Evolutionary conservation across 2,797 vertebrate species (phyloP), one percentile per base, ranked within the genome.

Genomic region (Avahi laniger): DNA sequence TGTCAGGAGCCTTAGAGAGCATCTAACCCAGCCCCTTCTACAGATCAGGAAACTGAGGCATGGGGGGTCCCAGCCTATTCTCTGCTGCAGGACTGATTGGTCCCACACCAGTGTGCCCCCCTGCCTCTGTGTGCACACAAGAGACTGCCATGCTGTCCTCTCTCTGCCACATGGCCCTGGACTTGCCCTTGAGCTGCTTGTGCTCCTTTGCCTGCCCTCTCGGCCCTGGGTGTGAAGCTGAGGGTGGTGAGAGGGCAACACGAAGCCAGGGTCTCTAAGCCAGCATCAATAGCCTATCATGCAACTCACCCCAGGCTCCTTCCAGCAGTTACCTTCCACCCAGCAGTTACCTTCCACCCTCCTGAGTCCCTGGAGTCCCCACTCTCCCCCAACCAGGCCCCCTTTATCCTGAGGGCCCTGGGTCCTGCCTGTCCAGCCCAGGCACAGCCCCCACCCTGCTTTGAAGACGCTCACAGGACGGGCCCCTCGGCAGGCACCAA

Each of bases 341-440:
- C 33, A 6, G 57, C 20, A 7, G 43, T 52, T 20, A 26, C 17
- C 48, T 57, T 22, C 43, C 80, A 22, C 20, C 12, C 5, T 41
- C 50, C 12, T 13, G 35, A 46, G 30, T 4, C 10, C 57, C 22
- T 2, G 0, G 61, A 17, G 46, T 12, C 59, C 69, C 61, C 22
- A 6, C 6, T 26, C 17, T 61, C 65, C 50, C 50, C 43, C 35
- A 22, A 63, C 50, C 78, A 61, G 89, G 7, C 26, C 30, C 30
- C 0, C 33, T 86, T 15, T 6, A 3, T 38, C 73, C 22, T 0
- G 0, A 78, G 35, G n/a, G 35, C 26, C 15, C 15, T 10, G 15
- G 30, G 30, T 79, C 46, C 43, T 86, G 54, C 33, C 33, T 67
- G 59, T 69, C 5, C 46, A 79, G 17, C 17, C 67, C 22, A 30